phyloP scores from a whole-genome alignment of 1,140 invertebrate species.

The Ladona fulva region DNA sequence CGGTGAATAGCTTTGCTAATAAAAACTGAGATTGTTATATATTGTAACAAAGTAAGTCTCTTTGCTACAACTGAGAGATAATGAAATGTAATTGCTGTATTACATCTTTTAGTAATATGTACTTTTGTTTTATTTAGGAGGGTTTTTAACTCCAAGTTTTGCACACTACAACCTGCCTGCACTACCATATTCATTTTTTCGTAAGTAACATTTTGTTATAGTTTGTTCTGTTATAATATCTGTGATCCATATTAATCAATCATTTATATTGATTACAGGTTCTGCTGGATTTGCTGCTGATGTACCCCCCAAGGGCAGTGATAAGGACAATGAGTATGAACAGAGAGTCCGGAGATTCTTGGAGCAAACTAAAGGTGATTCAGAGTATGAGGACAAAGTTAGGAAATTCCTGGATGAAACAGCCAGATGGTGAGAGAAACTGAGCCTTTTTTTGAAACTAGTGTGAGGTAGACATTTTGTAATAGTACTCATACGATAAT shows the following conservation, averaged over 20 bases:
- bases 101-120: too few species aligned
- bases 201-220: conserved; percentile 17
- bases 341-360: conserved; percentile 63
- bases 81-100: too few species aligned
- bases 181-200: conserved; percentile 20
- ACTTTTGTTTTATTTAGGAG: conserved; percentile 10
- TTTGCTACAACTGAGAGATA: too few species aligned
- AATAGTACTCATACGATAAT: not conserved
- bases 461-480: not conserved
- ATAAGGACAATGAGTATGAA: conserved; percentile 45
- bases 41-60: too few species aligned
- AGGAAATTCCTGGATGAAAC: conserved; percentile 72
- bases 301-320: not conserved
- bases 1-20: too few species aligned
- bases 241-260: not conserved
- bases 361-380: conserved; percentile 69
- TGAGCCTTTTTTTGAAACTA: not conserved
- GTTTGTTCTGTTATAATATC: not conserved
- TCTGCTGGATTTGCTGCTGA: not conserved
- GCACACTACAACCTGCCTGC: conserved; percentile 23
- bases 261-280: not conserved
- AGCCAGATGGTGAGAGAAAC: conserved; percentile 46
- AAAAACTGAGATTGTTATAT: too few species aligned
- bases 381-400: conserved; percentile 72
- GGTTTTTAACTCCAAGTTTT: conserved; percentile 17